Percentiles rank a stretch among this genome's conserved stretches.
Conservation (phyloP, 2,888 invertebrate genomes). For the Zhuqinia jingwanae region DNA sequence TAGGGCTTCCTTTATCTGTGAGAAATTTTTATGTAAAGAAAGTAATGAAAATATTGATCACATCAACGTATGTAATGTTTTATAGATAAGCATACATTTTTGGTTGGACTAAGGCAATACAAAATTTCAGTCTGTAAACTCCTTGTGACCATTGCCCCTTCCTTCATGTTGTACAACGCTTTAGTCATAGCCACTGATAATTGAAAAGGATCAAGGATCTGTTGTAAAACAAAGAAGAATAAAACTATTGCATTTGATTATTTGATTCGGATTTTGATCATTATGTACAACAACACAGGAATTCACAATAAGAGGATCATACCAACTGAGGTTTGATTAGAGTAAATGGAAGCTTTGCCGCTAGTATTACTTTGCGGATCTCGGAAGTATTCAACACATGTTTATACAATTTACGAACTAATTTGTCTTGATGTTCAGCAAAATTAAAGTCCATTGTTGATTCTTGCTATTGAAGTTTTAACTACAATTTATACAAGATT, state of each 20-base stretch:
- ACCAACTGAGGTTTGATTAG: constrained; percentile 77
- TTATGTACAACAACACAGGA: too few species aligned
- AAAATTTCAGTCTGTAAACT: constrained; percentile 78
- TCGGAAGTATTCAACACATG: constrained; percentile 75
- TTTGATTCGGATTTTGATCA: neutral
- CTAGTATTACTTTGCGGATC: constrained; percentile 73
- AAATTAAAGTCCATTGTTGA: constrained; percentile 62
- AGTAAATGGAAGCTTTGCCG: constrained; percentile 75
- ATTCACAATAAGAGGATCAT: constrained; percentile 21
- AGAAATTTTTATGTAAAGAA: too few species aligned
- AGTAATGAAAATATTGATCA: too few species aligned
- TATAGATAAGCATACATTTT: constrained; percentile 76
- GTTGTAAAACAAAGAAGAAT: neutral
- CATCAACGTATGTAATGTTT: too few species aligned
- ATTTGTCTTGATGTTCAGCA: constrained; percentile 66
- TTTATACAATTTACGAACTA: constrained; percentile 72
- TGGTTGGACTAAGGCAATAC: constrained; percentile 77
- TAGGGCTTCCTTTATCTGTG: constrained; percentile 86
- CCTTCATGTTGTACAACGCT: constrained; percentile 75
- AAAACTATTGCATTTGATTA: neutral
- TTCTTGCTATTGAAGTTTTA: neutral
- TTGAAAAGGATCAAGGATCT: constrained; percentile 78
- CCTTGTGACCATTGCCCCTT: constrained; percentile 76
- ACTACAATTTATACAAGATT: too few species aligned
- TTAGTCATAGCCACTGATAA: constrained; percentile 76